Percentiles rank a stretch among this genome's conserved stretches.
Conservation (phyloP, 1,140 invertebrate species). For the roundworm (Caenorhabditis elegans) region WBcel235 BX284602.5:5176501-5177000, state of each 20-base stretch:
- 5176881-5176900: too few species aligned
- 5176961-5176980: too few species aligned
- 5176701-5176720: too few species aligned
- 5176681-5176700: neutral
- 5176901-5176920: neutral
- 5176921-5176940: too few species aligned
- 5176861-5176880: neutral
- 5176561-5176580: neutral
- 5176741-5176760: neutral
- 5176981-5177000: too few species aligned
- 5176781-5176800: slow-evolving; percentile 25
- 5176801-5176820: slow-evolving; percentile 31
- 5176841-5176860: slow-evolving; percentile 18
- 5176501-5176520: neutral
- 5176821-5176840: slow-evolving; percentile 32
- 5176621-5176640: neutral
- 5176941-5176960: too few species aligned
- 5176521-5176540: neutral
- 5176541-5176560: too few species aligned
- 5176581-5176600: neutral
- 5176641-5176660: neutral
- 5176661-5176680: neutral
- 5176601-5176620: neutral
- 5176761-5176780: slow-evolving; percentile 14
- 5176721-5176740: too few species aligned